A percentile compares a stretch with the other conserved stretches of the same genome.
These are phyloP conservation scores for Cavia aperea DNA, from an alignment of 2,113 vertebrate genomes.

Conservation along the genomic window DNA sequence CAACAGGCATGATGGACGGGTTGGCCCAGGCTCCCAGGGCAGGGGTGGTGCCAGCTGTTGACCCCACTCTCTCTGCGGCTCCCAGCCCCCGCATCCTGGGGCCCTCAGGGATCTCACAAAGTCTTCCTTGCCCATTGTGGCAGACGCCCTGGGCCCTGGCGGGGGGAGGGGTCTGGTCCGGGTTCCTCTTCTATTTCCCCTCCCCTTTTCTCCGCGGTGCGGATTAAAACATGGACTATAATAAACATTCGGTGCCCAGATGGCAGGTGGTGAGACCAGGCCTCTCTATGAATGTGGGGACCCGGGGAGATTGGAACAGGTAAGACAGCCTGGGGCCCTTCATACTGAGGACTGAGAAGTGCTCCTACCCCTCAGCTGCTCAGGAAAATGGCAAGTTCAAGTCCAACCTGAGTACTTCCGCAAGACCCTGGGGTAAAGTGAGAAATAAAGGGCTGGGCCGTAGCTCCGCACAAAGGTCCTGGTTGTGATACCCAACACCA, in stretches of 20 bases:
- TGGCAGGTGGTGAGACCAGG: conserved; percentile 26
- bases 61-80: conserved; percentile 44
- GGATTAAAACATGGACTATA: conserved; percentile 60
- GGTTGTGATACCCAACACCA: not conserved
- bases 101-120: conserved; percentile 71
- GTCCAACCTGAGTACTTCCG: not conserved
- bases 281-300: conserved; percentile 42
- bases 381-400: not conserved
- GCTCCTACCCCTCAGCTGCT: not conserved
- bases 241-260: conserved; percentile 64
- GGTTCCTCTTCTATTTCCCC: conserved; percentile 38
- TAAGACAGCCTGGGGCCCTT: not conserved
- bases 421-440: not conserved
- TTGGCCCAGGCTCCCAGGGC: not conserved
- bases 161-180: conserved; percentile 54
- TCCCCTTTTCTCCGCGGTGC: conserved; percentile 56
- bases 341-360: not conserved
- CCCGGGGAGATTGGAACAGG: not conserved
- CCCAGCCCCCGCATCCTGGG: conserved; percentile 60
- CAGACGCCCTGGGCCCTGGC: conserved; percentile 56
- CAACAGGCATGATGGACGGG: not conserved
- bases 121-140: conserved; percentile 69
- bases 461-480: not conserved
- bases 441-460: not conserved
- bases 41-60: not conserved